A percentile compares a stretch with the other conserved stretches of the same genome.
Conservation (phyloP, 2,113 vertebrate species). For the Leuciscus idus region DNA sequence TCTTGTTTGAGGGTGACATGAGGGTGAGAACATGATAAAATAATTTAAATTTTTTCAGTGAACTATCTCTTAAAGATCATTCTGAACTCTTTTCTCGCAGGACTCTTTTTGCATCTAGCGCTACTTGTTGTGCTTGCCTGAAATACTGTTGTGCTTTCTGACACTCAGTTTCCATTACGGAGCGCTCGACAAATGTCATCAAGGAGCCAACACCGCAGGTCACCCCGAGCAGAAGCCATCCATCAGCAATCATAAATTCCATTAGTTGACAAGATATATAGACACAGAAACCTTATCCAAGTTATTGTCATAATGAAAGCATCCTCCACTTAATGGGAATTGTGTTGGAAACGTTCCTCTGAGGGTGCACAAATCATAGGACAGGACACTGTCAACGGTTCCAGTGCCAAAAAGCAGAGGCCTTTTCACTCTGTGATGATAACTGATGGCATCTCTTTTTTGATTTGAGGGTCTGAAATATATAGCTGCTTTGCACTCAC, state of each 20-base stretch:
- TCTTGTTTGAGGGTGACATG: not conserved
- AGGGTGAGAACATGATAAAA: not conserved
- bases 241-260: conserved; percentile 29
- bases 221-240: conserved; percentile 20
- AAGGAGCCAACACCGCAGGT: conserved; percentile 11
- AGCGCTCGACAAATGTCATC: not conserved
- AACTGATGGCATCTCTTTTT: not conserved
- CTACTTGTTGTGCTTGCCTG: not conserved
- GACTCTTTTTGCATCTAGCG: not conserved
- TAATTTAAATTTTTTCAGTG: not conserved
- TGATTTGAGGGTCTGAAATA: not conserved
- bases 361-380: not conserved
- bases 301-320: conserved; percentile 19
- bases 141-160: not conserved
- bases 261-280: conserved; percentile 35
- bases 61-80: not conserved
- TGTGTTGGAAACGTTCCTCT: not conserved
- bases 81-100: not conserved
- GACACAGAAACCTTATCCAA: not conserved
- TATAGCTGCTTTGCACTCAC: not conserved
- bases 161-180: conserved; percentile 32
- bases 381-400: not conserved
- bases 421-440: not conserved
- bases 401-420: not conserved
- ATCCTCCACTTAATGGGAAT: conserved; percentile 25